These are phyloP conservation scores for Pammene fasciana DNA, from an alignment of 2,888 invertebrate genomes.

Conservation along the genomic window DNA sequence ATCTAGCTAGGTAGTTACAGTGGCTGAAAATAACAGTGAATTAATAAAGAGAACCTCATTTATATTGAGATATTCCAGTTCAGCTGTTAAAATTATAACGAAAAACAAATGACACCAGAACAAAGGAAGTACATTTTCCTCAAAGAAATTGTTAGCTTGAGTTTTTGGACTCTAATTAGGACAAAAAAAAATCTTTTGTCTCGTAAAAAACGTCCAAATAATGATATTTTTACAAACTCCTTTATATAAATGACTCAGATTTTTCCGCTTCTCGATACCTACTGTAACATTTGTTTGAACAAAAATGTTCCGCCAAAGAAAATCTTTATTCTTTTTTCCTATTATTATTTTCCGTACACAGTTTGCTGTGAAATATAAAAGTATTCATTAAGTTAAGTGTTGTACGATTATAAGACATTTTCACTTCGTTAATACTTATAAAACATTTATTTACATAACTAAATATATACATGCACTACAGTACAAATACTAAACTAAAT, in stretches of 20 bases:
- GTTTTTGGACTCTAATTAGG: slow-evolving; percentile 11
- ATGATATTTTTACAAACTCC: slow-evolving; percentile 20
- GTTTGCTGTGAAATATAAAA: slow-evolving; percentile 12
- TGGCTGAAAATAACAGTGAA: too few species aligned
- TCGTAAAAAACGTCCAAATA: slow-evolving; percentile 9
- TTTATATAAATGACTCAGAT: slow-evolving; percentile 1
- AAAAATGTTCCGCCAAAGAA: background rate
- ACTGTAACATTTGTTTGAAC: background rate
- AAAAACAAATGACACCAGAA: background rate
- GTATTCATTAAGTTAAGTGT: background rate
- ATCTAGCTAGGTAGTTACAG: too few species aligned
- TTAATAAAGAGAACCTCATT: too few species aligned
- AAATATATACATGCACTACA: too few species aligned
- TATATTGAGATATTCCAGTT: too few species aligned
- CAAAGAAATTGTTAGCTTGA: slow-evolving; percentile 19
- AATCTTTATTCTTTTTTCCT: slow-evolving; percentile 5
- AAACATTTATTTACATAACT: too few species aligned
- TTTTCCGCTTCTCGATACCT: slow-evolving; percentile 7
- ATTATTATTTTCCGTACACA: background rate
- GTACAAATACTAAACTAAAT: too few species aligned
- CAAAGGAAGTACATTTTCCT: background rate
- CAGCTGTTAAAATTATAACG: too few species aligned
- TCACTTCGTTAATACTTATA: too few species aligned
- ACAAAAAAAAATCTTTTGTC: slow-evolving; percentile 5
- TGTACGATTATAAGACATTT: too few species aligned